phyloP scores from a whole-genome alignment of 2,113 vertebrate species.

The Mystacornis crossleyi region DNA sequence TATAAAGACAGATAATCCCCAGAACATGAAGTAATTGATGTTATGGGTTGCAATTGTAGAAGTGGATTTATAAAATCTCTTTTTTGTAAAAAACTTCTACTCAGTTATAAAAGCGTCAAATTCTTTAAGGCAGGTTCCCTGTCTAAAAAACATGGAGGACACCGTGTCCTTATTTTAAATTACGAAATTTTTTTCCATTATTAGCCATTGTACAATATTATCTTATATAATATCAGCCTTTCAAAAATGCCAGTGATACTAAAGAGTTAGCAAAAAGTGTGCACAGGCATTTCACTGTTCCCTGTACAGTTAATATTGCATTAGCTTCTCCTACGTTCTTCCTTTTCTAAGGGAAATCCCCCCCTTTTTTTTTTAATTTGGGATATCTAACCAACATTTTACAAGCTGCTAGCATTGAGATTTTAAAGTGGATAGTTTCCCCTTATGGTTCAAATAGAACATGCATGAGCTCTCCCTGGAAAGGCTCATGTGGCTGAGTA shows the following conservation, averaged over 20 bases:
- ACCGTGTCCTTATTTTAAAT: not conserved
- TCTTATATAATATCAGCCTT: not conserved
- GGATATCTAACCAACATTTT: not conserved
- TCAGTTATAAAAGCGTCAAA: not conserved
- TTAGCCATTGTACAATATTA: not conserved
- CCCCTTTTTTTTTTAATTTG: not conserved
- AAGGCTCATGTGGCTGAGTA: not conserved
- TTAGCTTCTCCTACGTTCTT: not conserved
- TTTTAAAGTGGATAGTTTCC: not conserved
- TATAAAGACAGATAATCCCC: not conserved
- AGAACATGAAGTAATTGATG: not conserved
- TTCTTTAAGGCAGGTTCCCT: not conserved
- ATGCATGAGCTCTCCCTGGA: not conserved
- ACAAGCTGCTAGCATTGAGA: not conserved
- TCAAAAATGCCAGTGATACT: not conserved
- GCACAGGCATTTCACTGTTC: not conserved
- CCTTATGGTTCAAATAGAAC: not conserved
- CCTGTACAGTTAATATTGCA: not conserved
- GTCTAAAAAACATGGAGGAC: not conserved
- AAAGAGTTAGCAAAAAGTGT: not conserved
- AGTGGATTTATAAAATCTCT: not conserved
- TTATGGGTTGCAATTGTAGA: not conserved
- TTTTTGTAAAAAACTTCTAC: not conserved
- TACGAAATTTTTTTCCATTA: not conserved
- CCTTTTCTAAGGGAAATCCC: not conserved